Percentiles rank a stretch among this genome's conserved stretches.
Conservation (phyloP, 2,113 vertebrate genomes). For the Apeltes quadracus region DNA sequence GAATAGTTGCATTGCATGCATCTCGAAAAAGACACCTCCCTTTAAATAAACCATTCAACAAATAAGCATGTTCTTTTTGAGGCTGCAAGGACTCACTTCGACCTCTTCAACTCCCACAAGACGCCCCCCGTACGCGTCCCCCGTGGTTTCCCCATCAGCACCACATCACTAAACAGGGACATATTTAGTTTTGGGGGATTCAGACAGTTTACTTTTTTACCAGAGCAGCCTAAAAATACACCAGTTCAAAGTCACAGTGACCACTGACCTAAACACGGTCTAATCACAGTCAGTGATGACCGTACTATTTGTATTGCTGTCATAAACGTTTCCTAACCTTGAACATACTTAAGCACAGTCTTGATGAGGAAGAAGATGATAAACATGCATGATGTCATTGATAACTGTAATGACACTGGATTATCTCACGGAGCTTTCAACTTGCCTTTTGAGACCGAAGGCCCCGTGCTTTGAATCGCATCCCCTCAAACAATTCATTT, state of each 20-base stretch:
- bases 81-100: not conserved
- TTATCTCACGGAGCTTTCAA: not conserved
- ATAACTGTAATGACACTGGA: not conserved
- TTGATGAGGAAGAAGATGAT: not conserved
- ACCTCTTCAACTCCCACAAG: not conserved
- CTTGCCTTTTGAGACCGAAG: too few species aligned
- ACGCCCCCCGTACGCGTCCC: not conserved
- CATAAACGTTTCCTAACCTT: not conserved
- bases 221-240: too few species aligned
- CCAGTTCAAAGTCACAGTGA: not conserved
- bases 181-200: not conserved
- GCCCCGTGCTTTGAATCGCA: too few species aligned
- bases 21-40: not conserved
- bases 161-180: not conserved
- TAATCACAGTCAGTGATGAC: not conserved
- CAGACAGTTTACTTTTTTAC: too few species aligned
- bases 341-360: not conserved
- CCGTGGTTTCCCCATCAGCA: not conserved
- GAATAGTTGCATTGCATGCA: conserved; percentile 1
- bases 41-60: not conserved
- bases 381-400: not conserved
- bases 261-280: not conserved
- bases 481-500: too few species aligned
- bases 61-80: not conserved
- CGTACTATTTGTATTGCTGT: not conserved